Conservation (phyloP, 2,888 invertebrate genomes). For the Desoria tigrina region DNA sequence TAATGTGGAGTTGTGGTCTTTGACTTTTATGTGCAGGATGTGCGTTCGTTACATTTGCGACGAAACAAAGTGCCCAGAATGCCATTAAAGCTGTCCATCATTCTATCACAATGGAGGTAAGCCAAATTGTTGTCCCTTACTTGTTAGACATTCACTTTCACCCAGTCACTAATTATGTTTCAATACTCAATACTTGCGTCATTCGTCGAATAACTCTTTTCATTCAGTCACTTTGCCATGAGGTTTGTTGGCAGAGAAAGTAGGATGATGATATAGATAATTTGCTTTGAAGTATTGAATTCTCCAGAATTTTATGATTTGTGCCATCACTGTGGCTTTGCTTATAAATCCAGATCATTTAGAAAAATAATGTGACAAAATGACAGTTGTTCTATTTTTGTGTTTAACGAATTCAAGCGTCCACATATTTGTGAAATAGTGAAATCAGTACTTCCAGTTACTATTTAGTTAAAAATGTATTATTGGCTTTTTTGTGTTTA, state of each 20-base stretch:
- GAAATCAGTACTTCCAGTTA: too few species aligned
- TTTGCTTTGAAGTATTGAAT: too few species aligned
- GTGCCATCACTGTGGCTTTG: not conserved
- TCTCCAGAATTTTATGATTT: too few species aligned
- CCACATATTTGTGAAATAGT: too few species aligned
- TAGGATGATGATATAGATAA: too few species aligned
- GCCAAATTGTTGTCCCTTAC: constrained; percentile 46
- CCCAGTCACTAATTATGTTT: not conserved
- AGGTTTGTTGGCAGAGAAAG: too few species aligned
- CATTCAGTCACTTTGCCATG: not conserved
- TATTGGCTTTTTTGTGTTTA: too few species aligned
- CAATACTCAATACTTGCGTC: too few species aligned
- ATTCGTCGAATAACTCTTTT: not conserved
- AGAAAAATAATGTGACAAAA: not conserved
- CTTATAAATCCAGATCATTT: not conserved
- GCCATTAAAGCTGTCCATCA: constrained; percentile 98
- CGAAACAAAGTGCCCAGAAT: constrained; percentile 94
- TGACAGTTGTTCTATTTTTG: too few species aligned
- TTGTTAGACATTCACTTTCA: constrained; percentile 9
- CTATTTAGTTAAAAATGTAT: too few species aligned
- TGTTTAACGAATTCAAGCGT: too few species aligned
- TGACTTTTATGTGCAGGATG: constrained; percentile 67
- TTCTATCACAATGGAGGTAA: constrained; percentile 96
- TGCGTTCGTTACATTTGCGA: constrained; percentile 97
- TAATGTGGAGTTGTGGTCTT: constrained; percentile 50